A percentile compares a stretch with the other conserved stretches of the same genome.
Conservation (phyloP, 2,888 invertebrate genomes). For the Vandiemenella viatica region DNA sequence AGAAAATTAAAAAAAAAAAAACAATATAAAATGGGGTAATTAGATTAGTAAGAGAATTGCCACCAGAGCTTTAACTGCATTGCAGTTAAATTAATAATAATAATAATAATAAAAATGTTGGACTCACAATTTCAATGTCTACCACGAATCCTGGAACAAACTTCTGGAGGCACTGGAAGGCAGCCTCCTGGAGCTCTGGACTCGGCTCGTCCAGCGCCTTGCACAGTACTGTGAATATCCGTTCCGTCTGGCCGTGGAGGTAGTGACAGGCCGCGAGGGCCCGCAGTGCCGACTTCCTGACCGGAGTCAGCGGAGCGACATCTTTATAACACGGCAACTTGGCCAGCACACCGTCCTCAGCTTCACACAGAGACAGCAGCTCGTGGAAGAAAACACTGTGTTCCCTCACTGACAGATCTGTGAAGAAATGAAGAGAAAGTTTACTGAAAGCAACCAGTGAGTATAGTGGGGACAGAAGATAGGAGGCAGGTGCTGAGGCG, state of each 20-base stretch:
- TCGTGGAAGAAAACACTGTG: conserved; percentile 87
- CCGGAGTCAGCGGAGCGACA: conserved; percentile 67
- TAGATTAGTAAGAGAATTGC: too few relatives aligned
- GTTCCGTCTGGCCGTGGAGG: conserved; percentile 52
- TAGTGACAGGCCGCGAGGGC: conserved; percentile 79
- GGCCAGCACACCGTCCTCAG: conserved; percentile 66
- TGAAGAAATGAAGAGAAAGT: conserved; percentile 17
- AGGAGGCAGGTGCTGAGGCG: too few relatives aligned
- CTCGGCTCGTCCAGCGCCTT: conserved; percentile 78
- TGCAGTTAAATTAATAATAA: too few relatives aligned
- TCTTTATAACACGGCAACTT: conserved; percentile 89
- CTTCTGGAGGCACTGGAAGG: conserved; percentile 88
- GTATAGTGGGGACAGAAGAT: too few relatives aligned
- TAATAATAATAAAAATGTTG: too few relatives aligned
- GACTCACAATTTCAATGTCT: conserved; percentile 67
- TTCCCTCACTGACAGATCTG: conserved; percentile 65
- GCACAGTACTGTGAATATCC: conserved; percentile 69
- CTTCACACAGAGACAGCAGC: conserved; percentile 74
- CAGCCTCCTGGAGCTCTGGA: conserved; percentile 79
- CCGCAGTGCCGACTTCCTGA: conserved; percentile 75
- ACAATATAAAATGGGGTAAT: too few relatives aligned
- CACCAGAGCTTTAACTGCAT: too few relatives aligned
- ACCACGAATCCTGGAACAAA: conserved; percentile 73
- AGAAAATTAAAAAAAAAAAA: too few relatives aligned
- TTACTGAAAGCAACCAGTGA: neutral